These are phyloP conservation scores for Sinella curviseta DNA, from an alignment of 1,140 invertebrate genomes.

Conservation along the genomic window DNA sequence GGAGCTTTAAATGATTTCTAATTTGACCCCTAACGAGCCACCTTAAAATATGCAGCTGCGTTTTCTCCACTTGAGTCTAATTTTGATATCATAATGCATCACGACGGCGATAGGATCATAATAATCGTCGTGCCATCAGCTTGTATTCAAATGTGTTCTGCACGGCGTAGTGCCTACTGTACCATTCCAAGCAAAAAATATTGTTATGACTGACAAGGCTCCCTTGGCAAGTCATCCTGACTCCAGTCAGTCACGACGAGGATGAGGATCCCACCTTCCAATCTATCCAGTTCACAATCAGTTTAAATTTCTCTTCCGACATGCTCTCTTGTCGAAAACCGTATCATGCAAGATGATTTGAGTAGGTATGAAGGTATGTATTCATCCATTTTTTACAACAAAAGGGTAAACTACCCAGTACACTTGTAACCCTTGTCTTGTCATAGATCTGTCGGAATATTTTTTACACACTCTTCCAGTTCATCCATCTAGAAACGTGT, in stretches of 20 bases:
- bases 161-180: too few species aligned
- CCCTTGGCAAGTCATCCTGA: slow-evolving; percentile 8
- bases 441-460: slow-evolving; percentile 11
- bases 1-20: slow-evolving; percentile 21
- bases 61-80: slow-evolving; percentile 19
- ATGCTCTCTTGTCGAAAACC: not conserved
- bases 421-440: slow-evolving; percentile 16
- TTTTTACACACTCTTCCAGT: slow-evolving; percentile 15
- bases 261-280: not conserved
- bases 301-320: not conserved
- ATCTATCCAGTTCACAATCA: not conserved
- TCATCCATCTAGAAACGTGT: not conserved
- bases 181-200: slow-evolving; percentile 19
- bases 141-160: too few species aligned
- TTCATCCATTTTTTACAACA: not conserved
- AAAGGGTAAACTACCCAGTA: not conserved
- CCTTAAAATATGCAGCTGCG: slow-evolving; percentile 22
- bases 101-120: not conserved
- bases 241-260: not conserved
- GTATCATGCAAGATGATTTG: not conserved
- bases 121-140: not conserved
- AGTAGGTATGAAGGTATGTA: not conserved
- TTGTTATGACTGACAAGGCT: not conserved
- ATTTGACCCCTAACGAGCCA: slow-evolving; percentile 24
- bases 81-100: slow-evolving; percentile 17